These are phyloP conservation scores for Pyrgilauda ruficollis DNA, from an alignment of 2,113 vertebrate genomes.

Conservation along the genomic window DNA sequence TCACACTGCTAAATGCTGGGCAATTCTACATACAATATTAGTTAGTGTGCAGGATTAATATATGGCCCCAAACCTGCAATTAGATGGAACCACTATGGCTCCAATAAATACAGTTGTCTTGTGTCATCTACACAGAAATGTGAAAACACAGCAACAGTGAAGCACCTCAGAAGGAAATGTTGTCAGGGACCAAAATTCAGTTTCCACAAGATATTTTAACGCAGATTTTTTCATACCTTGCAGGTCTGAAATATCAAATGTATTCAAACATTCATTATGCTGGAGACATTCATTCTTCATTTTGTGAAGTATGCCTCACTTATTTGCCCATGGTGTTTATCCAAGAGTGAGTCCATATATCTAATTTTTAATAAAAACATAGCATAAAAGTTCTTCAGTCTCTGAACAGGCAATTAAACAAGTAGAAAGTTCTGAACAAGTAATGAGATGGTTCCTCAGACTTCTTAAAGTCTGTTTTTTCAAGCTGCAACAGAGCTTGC, in stretches of 20 bases:
- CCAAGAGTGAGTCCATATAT: not conserved
- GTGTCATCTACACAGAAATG: not conserved
- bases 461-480: constrained; percentile 5
- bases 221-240: not conserved
- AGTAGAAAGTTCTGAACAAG: not conserved
- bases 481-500: not conserved
- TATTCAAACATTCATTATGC: not conserved
- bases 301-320: not conserved
- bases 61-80: not conserved
- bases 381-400: not conserved
- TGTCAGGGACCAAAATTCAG: not conserved
- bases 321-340: not conserved
- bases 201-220: not conserved
- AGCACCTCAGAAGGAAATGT: not conserved
- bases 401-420: constrained; percentile 22
- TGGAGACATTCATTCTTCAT: not conserved
- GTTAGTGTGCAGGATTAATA: not conserved
- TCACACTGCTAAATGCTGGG: constrained; percentile 6
- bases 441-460: constrained; percentile 35
- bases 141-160: not conserved
- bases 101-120: not conserved
- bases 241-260: not conserved
- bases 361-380: constrained; percentile 31
- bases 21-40: not conserved
- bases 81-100: constrained; percentile 9